These are phyloP conservation scores for Oxyteleia sp. DNA, from an alignment of 2,888 invertebrate species.

Conservation along the genomic window DNA sequence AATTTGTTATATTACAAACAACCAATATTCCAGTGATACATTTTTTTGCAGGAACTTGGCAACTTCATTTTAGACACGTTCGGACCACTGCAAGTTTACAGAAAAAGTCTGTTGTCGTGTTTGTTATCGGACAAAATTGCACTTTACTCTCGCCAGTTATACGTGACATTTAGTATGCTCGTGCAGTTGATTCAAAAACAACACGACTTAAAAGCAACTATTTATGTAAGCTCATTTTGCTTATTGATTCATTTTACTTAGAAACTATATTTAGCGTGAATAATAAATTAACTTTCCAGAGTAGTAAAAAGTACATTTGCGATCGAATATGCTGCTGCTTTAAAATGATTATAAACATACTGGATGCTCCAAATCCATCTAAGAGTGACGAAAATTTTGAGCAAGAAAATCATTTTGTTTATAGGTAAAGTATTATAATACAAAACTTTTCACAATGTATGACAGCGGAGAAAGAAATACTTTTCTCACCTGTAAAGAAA, in stretches of 20 bases:
- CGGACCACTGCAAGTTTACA: conserved; percentile 80
- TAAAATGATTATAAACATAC: conserved; percentile 81
- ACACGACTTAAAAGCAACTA: conserved; percentile 82
- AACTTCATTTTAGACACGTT: conserved; percentile 82
- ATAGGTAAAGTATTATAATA: conserved; percentile 79
- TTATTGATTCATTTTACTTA: conserved; percentile 25
- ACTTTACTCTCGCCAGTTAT: conserved; percentile 83
- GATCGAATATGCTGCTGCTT: conserved; percentile 84
- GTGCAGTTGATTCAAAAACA: conserved; percentile 83
- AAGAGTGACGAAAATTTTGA: conserved; percentile 81
- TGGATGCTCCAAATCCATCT: conserved; percentile 81
- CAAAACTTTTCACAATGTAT: too few relatives aligned
- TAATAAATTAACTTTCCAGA: conserved; percentile 80
- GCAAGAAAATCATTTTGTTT: conserved; percentile 85
- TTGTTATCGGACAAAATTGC: conserved; percentile 81
- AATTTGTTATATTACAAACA: too few relatives aligned
- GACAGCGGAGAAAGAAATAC: too few relatives aligned
- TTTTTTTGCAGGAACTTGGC: conserved; percentile 82
- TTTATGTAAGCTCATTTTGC: conserved; percentile 80
- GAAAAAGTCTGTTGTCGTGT: conserved; percentile 80
- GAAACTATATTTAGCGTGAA: too few relatives aligned
- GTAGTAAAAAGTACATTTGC: conserved; percentile 84
- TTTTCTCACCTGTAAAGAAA: too few relatives aligned
- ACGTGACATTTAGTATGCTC: conserved; percentile 81
- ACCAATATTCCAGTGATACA: too few relatives aligned